Evolutionary conservation across 2,113 vertebrate species (phyloP), one percentile per base, ranked within the genome.

Genomic region (Rhinolophus ferrumequinum): DNA sequence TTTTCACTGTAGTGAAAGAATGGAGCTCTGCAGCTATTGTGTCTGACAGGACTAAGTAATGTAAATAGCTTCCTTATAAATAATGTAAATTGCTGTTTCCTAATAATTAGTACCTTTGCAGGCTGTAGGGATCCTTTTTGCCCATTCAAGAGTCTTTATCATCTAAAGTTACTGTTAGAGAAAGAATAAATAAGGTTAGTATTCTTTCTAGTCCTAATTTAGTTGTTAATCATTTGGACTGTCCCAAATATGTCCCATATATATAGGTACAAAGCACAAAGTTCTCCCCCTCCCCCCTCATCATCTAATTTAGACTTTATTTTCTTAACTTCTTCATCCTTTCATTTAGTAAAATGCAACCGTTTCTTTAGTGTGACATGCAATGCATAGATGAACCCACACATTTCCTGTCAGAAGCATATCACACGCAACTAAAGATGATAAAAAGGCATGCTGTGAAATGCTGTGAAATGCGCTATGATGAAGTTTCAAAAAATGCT

Each of bases 11-110:
- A 72, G 41, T 86, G 50, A 67, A 92, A 95, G 83, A 93, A 66
- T 58, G 24, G 86, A 92, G 16, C 35, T 60, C 60, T 82, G 60
- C 44, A 84, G 47, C 79, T 33, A 73, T 70, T 95, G 79, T 75
- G 83, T 84, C 90, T 95, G 91, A 66, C 79, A 75, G 44, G 75
- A 58, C 87, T 84, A 94, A 97, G 79, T 80, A 92, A 96, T 95
- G 96, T 94, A 97, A 97, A 97, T 88, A 95, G 70, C 94, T 96
- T 83, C 95, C 93, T 97, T 73, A 97, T 97, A 97, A 97, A 97
- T 97, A 94, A 98, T 97, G 95, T 64, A 97, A 97, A 97, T 95
- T 88, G 70, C 93, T 88, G 33, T 69, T 88, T 93, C 91, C 95
- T 97, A 92, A 95, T 97, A 95, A 97, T 97, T 97, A 97, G 81